Conservation (phyloP, 1,140 invertebrate genomes). For the Cydia amplana region DNA sequence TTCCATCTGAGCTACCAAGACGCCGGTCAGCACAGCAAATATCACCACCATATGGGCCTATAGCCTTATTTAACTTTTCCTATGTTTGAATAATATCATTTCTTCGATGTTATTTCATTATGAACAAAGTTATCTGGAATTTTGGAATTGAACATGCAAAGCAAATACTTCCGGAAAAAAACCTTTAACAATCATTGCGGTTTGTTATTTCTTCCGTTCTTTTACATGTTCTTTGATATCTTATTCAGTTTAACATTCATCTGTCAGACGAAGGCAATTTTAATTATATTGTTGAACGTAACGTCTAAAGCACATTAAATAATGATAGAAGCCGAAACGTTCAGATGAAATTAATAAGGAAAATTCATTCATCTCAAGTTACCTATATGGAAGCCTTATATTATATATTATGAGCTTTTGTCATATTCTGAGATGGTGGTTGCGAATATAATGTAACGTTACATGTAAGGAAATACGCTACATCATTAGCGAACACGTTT, state of each 20-base stretch:
- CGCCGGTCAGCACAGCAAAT: too few species aligned
- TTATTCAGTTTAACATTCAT: not conserved
- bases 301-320: not conserved
- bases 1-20: too few species aligned
- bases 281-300: not conserved
- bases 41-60: too few species aligned
- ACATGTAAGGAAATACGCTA: not conserved
- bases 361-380: not conserved
- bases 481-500: not conserved
- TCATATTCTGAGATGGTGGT: not conserved
- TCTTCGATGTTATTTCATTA: too few species aligned
- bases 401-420: conserved; percentile 3
- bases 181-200: not conserved
- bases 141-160: not conserved
- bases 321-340: not conserved
- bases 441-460: too few species aligned
- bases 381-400: not conserved
- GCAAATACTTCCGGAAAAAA: not conserved
- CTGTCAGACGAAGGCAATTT: conserved; percentile 3
- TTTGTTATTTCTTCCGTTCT: not conserved
- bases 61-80: too few species aligned
- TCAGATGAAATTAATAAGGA: not conserved
- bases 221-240: not conserved
- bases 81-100: too few species aligned
- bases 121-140: too few species aligned